Conservation (phyloP, 2,113 vertebrate species). For the Nestor notabilis region DNA sequence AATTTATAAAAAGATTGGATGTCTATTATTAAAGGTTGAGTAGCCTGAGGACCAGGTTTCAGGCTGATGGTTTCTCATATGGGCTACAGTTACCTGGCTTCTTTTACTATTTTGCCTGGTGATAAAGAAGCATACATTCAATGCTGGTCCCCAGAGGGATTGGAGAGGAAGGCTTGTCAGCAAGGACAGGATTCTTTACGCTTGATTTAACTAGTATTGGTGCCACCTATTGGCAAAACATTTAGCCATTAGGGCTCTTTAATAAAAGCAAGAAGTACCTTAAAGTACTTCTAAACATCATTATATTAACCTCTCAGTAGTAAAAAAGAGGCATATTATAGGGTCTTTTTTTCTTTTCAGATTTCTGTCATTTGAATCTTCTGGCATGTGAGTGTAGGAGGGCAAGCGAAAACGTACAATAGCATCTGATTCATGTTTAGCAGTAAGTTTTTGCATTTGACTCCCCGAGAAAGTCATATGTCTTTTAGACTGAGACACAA, state of each 20-base stretch:
- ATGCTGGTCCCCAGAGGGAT: not conserved
- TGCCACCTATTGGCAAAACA: slow-evolving; percentile 38
- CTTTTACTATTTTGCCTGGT: not conserved
- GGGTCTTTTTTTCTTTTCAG: not conserved
- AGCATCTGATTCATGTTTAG: not conserved
- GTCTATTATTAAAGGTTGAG: not conserved
- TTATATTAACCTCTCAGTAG: not conserved
- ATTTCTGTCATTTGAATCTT: not conserved
- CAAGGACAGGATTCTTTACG: not conserved
- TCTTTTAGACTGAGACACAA: not conserved
- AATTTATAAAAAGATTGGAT: not conserved
- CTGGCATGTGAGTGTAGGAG: not conserved
- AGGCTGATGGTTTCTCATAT: not conserved
- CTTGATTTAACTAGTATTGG: not conserved
- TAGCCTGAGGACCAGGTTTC: not conserved
- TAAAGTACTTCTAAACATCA: not conserved
- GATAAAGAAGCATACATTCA: not conserved
- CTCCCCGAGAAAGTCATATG: not conserved
- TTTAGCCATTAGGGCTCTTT: not conserved
- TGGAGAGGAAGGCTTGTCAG: not conserved
- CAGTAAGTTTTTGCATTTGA: not conserved
- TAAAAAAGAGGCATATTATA: not conserved
- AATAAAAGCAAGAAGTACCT: not conserved
- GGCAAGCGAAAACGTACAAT: not conserved
- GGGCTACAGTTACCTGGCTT: not conserved